phyloP scores from a whole-genome alignment of 2,797 vertebrate species.

The Remorina albescens region DNA sequence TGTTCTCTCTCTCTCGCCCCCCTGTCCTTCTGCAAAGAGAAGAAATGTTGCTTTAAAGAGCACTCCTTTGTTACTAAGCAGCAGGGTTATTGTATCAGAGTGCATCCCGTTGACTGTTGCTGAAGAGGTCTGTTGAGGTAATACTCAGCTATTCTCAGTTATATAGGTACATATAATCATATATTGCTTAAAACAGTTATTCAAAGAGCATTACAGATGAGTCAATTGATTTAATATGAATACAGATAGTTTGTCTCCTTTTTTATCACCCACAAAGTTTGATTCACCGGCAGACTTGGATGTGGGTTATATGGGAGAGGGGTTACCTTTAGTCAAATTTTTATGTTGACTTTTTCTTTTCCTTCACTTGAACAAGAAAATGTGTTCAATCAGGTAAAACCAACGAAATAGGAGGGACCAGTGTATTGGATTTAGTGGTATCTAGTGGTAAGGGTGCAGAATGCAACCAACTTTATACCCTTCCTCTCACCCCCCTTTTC shows the following conservation, averaged over 20 bases:
- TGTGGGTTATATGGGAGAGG: too few relatives aligned
- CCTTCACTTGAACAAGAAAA: not conserved
- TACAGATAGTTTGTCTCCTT: not conserved
- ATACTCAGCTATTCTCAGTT: not conserved
- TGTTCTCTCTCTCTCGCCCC: conserved; percentile 4
- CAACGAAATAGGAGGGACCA: not conserved
- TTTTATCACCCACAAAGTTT: not conserved
- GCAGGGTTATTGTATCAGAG: conserved; percentile 27
- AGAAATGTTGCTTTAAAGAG: conserved; percentile 21
- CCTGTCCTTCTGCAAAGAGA: conserved; percentile 33
- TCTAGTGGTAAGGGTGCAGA: not conserved
- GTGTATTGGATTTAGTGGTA: not conserved
- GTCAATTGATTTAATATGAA: too few relatives aligned
- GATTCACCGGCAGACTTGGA: not conserved
- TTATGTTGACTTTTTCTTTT: not conserved
- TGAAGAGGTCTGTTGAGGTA: conserved; percentile 28
- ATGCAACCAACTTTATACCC: not conserved
- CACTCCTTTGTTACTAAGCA: conserved; percentile 54
- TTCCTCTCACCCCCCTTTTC: not conserved
- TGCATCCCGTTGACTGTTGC: conserved; percentile 27
- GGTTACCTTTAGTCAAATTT: too few relatives aligned
- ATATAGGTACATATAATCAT: not conserved
- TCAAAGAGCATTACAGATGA: not conserved
- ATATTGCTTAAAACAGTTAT: not conserved
- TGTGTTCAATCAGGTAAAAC: not conserved